Evolutionary conservation across 2,888 invertebrate species (phyloP), one percentile per base, ranked within the genome.

Genomic region (Noctua pronuba): DNA sequence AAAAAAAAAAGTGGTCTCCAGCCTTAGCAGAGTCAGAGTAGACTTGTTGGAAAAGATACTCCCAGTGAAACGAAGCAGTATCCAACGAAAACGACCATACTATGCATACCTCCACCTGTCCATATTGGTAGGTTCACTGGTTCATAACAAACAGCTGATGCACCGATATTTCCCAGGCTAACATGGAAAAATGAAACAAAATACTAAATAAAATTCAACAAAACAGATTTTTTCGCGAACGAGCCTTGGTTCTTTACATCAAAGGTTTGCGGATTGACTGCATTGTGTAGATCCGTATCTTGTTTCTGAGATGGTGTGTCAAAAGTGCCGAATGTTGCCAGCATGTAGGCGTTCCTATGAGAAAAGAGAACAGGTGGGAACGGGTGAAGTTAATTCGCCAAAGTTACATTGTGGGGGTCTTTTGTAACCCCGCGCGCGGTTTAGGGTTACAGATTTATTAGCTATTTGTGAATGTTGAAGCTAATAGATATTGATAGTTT

Each of bases 351-450:
- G 78, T 83, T 88, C 80, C 88, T 89, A 90, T 92, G 93, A 88
- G 93, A 93, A 92, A 80, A 52, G 75, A 44, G 75, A 82, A 95
- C 96, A 95, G 95, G 95, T 95, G 95, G 35, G 93, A 95, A 95
- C 94, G 95, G 96, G 95, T 95, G 80, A 91, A 93, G 80, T 65
- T 83, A 80, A 90, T 89, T 91, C 81, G 91, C 92, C 91, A 94
- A 92, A 91, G 90, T 92, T 92, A 88, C 92, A 87, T 82, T 90
- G 90, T 91, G 88, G 89, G 81, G 80, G 73, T 64, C 86, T 89
- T 46, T 80, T 82, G 73, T 65, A 67, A 81, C 79, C 79, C 70
- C 75, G 80, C 80, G 77, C 77, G 80, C 35, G 78, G 88, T 84
- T 46, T 88, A 85, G 73, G 80, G 86, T 90, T 90, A 86, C 90